A percentile compares a stretch with the other conserved stretches of the same genome.
These are phyloP conservation scores for Poliocrania exsul DNA, from an alignment of 2,797 vertebrate genomes.

Conservation along the genomic window DNA sequence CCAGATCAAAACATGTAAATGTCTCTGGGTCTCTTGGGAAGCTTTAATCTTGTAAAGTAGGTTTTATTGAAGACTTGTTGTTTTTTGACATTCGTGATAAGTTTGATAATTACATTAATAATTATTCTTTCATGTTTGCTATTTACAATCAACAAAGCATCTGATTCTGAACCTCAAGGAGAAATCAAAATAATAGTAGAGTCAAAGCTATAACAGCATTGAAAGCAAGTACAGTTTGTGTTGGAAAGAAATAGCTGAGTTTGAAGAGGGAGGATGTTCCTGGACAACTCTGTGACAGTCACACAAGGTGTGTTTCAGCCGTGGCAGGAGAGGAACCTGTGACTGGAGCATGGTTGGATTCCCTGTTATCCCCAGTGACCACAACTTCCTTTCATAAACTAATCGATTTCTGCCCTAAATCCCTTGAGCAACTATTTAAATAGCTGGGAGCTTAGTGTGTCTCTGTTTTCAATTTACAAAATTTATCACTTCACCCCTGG, in stretches of 20 bases:
- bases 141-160: slow-evolving; percentile 24
- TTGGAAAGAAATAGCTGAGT: background rate
- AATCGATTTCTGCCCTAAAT: slow-evolving; percentile 9
- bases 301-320: background rate
- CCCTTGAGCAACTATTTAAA: slow-evolving; percentile 34
- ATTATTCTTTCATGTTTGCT: slow-evolving; percentile 62
- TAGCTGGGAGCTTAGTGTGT: slow-evolving; percentile 8
- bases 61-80: slow-evolving; percentile 41
- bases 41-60: slow-evolving; percentile 58
- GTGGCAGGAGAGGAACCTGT: background rate
- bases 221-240: background rate
- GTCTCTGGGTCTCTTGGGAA: slow-evolving; percentile 28
- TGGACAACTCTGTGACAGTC: background rate
- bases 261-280: background rate
- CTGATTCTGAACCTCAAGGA: slow-evolving; percentile 11
- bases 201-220: background rate
- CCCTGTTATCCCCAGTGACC: background rate
- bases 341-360: accelerated
- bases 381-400: background rate
- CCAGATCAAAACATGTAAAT: slow-evolving; percentile 48
- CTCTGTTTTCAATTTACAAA: slow-evolving; percentile 46
- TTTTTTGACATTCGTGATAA: background rate
- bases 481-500: slow-evolving; percentile 63
- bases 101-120: slow-evolving; percentile 62
- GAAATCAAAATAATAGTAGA: background rate